Conservation (phyloP, 2,888 invertebrate genomes). For the Tenthredo livida region DNA sequence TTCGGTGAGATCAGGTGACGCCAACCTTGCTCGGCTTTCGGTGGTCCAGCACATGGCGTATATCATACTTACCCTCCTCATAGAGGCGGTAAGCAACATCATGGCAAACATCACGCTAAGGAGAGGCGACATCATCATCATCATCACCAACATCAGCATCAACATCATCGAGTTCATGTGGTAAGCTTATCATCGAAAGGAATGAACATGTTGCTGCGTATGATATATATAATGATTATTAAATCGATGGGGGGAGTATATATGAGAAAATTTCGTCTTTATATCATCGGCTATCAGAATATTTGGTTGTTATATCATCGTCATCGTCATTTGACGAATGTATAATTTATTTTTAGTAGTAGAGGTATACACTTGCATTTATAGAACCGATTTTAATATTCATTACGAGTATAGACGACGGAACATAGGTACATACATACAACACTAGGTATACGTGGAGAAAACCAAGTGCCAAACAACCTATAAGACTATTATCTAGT, state of each 20-base stretch:
- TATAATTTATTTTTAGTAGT: too few species aligned
- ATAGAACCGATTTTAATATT: not conserved
- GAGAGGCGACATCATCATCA: conserved; percentile 75
- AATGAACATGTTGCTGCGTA: too few species aligned
- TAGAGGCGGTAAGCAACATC: conserved; percentile 73
- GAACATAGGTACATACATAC: too few species aligned
- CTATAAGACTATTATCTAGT: conserved; percentile 40
- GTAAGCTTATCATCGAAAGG: conserved; percentile 66
- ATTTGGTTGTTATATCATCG: too few species aligned
- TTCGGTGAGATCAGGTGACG: conserved; percentile 73
- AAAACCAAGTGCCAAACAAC: conserved; percentile 8
- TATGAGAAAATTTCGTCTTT: too few species aligned
- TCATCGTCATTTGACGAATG: too few species aligned
- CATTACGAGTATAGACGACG: conserved; percentile 4
- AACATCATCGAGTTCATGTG: conserved; percentile 74
- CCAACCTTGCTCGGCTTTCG: conserved; percentile 72
- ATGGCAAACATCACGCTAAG: conserved; percentile 73
- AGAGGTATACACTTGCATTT: not conserved
- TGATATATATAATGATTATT: too few species aligned
- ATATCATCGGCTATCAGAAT: too few species aligned
- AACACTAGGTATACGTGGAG: not conserved
- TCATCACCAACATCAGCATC: conserved; percentile 73
- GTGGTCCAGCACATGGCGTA: conserved; percentile 69
- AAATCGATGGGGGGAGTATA: too few species aligned
- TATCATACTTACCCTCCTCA: conserved; percentile 77